These are phyloP conservation scores for Dendroctonus ponderosae DNA, from an alignment of 1,140 invertebrate genomes.

Conservation along the genomic window DNA sequence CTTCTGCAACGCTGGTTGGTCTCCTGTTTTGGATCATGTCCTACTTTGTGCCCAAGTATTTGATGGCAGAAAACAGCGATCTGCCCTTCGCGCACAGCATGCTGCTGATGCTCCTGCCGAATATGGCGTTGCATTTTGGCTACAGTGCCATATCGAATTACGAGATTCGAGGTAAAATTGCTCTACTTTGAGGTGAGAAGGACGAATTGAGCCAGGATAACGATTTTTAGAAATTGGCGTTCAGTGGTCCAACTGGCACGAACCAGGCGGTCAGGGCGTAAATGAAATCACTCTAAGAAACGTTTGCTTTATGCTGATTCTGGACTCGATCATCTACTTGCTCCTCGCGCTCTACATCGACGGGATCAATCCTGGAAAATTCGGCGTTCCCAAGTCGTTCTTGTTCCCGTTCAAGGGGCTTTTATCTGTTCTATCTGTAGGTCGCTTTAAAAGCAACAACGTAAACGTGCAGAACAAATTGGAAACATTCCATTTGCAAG, in stretches of 20 bases:
- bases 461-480: background rate
- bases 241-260: slow-evolving; percentile 41
- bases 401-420: slow-evolving; percentile 39
- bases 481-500: slow-evolving; percentile 25
- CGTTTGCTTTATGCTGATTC: slow-evolving; percentile 43
- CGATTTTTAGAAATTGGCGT: slow-evolving; percentile 39
- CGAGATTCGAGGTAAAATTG: slow-evolving; percentile 43
- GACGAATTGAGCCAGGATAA: background rate
- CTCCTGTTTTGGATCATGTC: slow-evolving; percentile 42
- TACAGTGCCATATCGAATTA: slow-evolving; percentile 44
- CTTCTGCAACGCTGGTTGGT: slow-evolving; percentile 39
- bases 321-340: slow-evolving; percentile 42
- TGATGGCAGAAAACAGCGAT: background rate
- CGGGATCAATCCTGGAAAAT: slow-evolving; percentile 43
- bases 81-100: slow-evolving; percentile 24
- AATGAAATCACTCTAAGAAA: slow-evolving; percentile 42
- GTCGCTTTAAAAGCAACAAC: background rate
- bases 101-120: slow-evolving; percentile 43
- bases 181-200: background rate
- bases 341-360: slow-evolving; percentile 45
- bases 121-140: slow-evolving; percentile 44
- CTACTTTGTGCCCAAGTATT: slow-evolving; percentile 37
- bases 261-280: slow-evolving; percentile 30
- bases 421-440: slow-evolving; percentile 2
- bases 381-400: slow-evolving; percentile 44